Base-by-base conservation (phyloP, 2,797 vertebrate genomes). In the Cyprinella venusta region DNA sequence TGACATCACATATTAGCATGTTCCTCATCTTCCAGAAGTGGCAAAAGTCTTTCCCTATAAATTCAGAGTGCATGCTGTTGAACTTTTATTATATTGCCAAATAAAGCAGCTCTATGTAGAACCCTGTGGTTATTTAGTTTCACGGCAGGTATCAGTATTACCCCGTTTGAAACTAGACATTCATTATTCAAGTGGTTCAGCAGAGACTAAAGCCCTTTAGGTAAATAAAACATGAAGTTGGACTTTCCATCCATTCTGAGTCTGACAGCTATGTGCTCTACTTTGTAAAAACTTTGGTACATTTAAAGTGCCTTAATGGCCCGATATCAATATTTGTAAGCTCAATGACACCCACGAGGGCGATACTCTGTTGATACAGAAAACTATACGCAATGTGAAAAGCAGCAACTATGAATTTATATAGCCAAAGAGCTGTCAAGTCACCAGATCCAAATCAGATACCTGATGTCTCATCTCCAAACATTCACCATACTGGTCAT, bases 131-230 rank as follows among this genome's bases (percentile, higher is more conserved):
- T 85, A 26, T 91, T 88, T 5, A 18, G 89, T 94, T 94, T 93
- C 94, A 89, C 80, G 82, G 89, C 86, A 83, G 59, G 85, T 92
- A 91, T 94, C 92, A 87, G 52, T 89, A 84, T 93, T 90, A 90
- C 87, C 36, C 48, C 68, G 85, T 81, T 82, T 82, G 65, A 63
- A 75, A 54, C 85, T 75, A 19, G 72, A 69, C 74, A 93, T 95
- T 63, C 76, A 94, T 94, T 92, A 95, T 95, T 95, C 69, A 95
- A 84, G 63, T 69, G 13, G 38, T 79, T 82, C 80, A 54, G 72
- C 48, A 79, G 74, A 56, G 18, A 85, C 88, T 88, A 59, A 68
- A 87, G 87, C 77, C 86, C 86, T 42, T 79, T 19, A 84, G 16
- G 89, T 93, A 74, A 92, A 94, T 91, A 72, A 94, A 86, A 89